Conservation (phyloP, 2,797 vertebrate genomes). For the Acanthornis magna region DNA sequence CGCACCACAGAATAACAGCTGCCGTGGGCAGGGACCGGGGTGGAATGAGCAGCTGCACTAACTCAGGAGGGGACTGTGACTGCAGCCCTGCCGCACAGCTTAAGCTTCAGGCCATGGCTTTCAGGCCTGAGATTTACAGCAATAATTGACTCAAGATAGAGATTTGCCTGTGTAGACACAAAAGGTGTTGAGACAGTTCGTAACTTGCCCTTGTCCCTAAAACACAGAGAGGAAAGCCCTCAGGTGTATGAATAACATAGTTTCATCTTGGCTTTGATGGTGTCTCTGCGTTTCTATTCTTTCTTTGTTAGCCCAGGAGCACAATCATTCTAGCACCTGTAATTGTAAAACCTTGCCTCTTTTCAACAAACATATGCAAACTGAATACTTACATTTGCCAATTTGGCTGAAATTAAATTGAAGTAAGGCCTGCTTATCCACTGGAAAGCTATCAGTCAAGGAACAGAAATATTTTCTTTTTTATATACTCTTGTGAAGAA, state of each 20-base stretch:
- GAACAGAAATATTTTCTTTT: not conserved
- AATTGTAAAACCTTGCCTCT: not conserved
- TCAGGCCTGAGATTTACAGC: not conserved
- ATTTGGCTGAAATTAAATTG: not conserved
- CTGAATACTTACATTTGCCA: not conserved
- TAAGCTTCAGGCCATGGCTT: not conserved
- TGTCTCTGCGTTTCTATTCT: not conserved
- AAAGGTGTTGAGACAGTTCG: not conserved
- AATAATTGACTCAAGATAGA: not conserved
- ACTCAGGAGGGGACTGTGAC: not conserved
- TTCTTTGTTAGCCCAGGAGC: not conserved
- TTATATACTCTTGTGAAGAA: not conserved
- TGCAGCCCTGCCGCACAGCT: not conserved
- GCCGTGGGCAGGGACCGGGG: rapidly evolving
- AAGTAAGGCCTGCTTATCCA: not conserved
- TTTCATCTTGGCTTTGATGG: not conserved
- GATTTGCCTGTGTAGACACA: not conserved
- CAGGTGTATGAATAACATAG: not conserved
- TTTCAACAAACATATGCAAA: not conserved
- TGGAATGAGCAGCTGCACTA: not conserved
- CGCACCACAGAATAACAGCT: rapidly evolving
- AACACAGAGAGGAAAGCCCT: not conserved
- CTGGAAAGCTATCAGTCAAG: not conserved
- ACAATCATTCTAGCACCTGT: rapidly evolving
- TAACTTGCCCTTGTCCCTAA: not conserved